Percentiles rank a stretch among this genome's conserved stretches.
Conservation (phyloP, 1,140 invertebrate species). For the Rhynchophorus ferrugineus region DNA sequence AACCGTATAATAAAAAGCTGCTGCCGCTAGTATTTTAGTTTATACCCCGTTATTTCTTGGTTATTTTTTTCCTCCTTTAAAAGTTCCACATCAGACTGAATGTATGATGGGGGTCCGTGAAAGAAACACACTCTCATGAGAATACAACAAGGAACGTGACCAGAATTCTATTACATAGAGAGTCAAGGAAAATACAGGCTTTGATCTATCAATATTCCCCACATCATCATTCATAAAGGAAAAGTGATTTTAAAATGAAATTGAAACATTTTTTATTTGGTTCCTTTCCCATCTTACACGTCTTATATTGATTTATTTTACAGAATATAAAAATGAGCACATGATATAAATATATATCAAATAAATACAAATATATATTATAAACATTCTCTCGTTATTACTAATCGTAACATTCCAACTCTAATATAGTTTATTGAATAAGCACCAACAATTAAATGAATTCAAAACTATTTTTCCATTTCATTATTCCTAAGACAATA, state of each 20-base stretch:
- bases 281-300: neutral
- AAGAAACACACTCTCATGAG: constrained; percentile 13
- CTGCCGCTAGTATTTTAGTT: constrained; percentile 10
- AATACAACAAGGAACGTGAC: constrained; percentile 10
- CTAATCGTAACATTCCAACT: too few relatives aligned
- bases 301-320: neutral
- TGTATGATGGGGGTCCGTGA: constrained; percentile 11
- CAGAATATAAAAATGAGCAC: neutral
- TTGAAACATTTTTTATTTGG: constrained; percentile 3
- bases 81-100: constrained; percentile 7
- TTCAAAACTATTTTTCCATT: too few relatives aligned
- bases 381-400: too few relatives aligned
- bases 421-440: too few relatives aligned
- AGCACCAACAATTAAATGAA: too few relatives aligned
- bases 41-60: constrained; percentile 7
- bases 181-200: constrained; percentile 12
- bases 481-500: too few relatives aligned
- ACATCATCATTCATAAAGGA: constrained; percentile 17
- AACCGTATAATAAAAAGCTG: constrained; percentile 9
- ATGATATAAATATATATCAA: too few relatives aligned
- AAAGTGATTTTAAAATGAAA: constrained; percentile 14
- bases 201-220: constrained; percentile 20
- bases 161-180: constrained; percentile 5
- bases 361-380: too few relatives aligned
- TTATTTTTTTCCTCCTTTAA: constrained; percentile 13